These are phyloP conservation scores for Indicator maculatus DNA, from an alignment of 2,113 vertebrate genomes.

Conservation along the genomic window DNA sequence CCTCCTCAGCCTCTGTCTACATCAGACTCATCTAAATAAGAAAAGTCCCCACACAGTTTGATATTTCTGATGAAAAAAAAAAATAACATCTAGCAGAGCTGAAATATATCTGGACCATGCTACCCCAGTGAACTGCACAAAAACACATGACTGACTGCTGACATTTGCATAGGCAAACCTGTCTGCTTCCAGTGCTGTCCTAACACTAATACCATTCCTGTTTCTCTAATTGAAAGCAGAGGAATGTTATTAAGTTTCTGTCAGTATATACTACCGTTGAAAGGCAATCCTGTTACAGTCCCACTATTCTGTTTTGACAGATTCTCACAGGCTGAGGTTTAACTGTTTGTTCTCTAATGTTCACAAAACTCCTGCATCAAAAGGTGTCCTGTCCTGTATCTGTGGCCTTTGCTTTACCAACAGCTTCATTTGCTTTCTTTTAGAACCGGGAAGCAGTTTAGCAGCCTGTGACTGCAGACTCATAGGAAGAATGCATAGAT, in stretches of 20 bases:
- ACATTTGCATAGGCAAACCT: background rate
- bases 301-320: background rate
- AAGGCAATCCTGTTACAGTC: background rate
- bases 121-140: background rate
- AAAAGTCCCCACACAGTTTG: background rate
- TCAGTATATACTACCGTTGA: background rate
- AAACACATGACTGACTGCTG: background rate
- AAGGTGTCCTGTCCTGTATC: background rate
- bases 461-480: background rate
- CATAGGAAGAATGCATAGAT: slow-evolving; percentile 32
- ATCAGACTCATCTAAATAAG: background rate
- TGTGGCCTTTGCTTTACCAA: background rate
- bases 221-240: background rate
- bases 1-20: background rate
- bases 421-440: background rate
- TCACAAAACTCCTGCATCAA: background rate
- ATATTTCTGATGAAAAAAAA: background rate
- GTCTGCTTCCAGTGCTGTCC: background rate
- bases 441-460: background rate
- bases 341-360: background rate
- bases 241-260: background rate
- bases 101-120: background rate
- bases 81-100: background rate
- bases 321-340: background rate
- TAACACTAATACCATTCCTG: background rate